Conservation (phyloP, 1,140 invertebrate species). For the Chironomus tepperi region DNA sequence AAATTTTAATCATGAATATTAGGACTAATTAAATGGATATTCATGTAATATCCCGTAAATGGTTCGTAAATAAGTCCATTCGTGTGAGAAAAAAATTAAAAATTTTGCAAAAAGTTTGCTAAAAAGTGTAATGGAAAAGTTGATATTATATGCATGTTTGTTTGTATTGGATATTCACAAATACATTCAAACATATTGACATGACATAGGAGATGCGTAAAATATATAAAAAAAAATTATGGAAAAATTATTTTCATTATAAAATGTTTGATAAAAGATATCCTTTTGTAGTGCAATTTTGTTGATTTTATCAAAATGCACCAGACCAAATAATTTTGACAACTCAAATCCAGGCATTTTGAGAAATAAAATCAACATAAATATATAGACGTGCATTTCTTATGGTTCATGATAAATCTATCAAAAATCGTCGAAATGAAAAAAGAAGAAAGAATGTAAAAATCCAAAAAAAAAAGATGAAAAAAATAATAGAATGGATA, state of each 20-base stretch:
- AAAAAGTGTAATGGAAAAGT: constrained; percentile 1
- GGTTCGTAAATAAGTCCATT: neutral
- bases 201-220: constrained; percentile 18
- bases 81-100: neutral
- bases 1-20: neutral
- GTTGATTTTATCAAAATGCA: too few relatives aligned
- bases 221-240: neutral
- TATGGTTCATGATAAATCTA: constrained; percentile 5
- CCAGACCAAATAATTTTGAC: too few relatives aligned
- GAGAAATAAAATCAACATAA: too few relatives aligned
- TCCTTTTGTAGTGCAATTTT: too few relatives aligned
- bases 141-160: constrained; percentile 17
- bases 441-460: neutral
- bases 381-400: neutral
- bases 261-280: neutral
- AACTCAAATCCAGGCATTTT: too few relatives aligned
- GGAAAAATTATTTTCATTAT: constrained; percentile 8
- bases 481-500: neutral
- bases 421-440: constrained; percentile 2
- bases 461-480: neutral
- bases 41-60: neutral
- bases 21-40: neutral
- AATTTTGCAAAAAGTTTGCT: neutral
- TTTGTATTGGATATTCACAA: neutral
- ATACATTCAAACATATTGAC: constrained; percentile 15